Conservation (phyloP, 2,888 invertebrate species). For the Helobdella robusta region DNA sequence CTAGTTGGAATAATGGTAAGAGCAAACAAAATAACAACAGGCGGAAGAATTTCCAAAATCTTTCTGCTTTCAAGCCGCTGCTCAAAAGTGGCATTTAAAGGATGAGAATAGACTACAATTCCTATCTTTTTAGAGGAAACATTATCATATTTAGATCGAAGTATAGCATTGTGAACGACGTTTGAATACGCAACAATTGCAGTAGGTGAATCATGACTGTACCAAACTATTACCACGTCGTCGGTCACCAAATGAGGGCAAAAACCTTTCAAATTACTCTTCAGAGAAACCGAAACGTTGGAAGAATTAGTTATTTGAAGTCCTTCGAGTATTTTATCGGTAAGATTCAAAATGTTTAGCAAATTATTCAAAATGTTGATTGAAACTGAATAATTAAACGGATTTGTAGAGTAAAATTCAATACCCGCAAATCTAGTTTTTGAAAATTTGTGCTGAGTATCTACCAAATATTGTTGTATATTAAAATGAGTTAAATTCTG, state of each 20-base stretch:
- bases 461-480: slow-evolving; percentile 49
- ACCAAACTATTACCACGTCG: slow-evolving; percentile 60
- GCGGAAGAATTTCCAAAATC: slow-evolving; percentile 43
- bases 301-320: no score
- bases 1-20: slow-evolving; percentile 66
- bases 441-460: slow-evolving; percentile 37
- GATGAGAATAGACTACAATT: no score
- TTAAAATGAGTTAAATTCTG: slow-evolving; percentile 52
- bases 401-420: background rate
- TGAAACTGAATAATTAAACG: no score
- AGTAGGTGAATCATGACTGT: slow-evolving; percentile 79
- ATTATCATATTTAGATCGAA: slow-evolving; percentile 43
- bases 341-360: no score
- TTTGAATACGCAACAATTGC: slow-evolving; percentile 66
- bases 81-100: no score
- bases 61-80: slow-evolving; percentile 27
- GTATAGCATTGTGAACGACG: slow-evolving; percentile 54
- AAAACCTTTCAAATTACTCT: background rate
- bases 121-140: no score
- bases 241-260: background rate
- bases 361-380: no score
- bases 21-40: slow-evolving; percentile 55
- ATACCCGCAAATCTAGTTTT: background rate
- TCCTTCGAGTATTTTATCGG: no score
- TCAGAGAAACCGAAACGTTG: no score